phyloP scores from a whole-genome alignment of 2,888 invertebrate genomes.

The Cartodere bifasciata region DNA sequence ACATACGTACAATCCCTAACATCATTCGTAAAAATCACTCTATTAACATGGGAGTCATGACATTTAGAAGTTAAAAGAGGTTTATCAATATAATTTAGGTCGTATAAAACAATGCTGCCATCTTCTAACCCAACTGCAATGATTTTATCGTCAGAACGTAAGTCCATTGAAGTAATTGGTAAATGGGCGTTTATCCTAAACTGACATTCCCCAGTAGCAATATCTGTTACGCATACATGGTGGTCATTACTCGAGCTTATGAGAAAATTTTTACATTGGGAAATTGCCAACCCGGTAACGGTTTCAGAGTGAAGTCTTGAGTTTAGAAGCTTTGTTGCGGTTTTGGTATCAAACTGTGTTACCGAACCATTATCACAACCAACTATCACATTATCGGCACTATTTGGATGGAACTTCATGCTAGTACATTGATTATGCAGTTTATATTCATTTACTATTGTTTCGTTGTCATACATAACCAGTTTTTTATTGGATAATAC shows the following conservation, averaged over 20 bases:
- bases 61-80: conserved; percentile 19
- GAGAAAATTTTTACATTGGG: conserved; percentile 19
- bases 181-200: conserved; percentile 25
- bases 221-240: conserved; percentile 25
- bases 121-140: conserved; percentile 25
- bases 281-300: conserved; percentile 22
- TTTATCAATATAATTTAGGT: conserved; percentile 23
- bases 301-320: conserved; percentile 19
- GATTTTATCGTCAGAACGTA: conserved; percentile 22
- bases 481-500: conserved; percentile 16
- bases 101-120: conserved; percentile 26
- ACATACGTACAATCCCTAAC: conserved; percentile 10
- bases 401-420: conserved; percentile 22
- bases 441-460: conserved; percentile 14
- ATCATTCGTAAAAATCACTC: conserved; percentile 16
- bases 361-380: conserved; percentile 23
- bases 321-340: conserved; percentile 14
- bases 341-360: conserved; percentile 21
- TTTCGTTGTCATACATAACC: conserved; percentile 13
- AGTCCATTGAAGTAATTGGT: conserved; percentile 23
- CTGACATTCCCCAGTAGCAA: conserved; percentile 17
- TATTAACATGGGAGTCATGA: conserved; percentile 18
- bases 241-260: conserved; percentile 25
- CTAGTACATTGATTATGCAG: conserved; percentile 12
- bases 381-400: conserved; percentile 19